Conservation (phyloP, 2,113 vertebrate species). For the Abramis brama region DNA sequence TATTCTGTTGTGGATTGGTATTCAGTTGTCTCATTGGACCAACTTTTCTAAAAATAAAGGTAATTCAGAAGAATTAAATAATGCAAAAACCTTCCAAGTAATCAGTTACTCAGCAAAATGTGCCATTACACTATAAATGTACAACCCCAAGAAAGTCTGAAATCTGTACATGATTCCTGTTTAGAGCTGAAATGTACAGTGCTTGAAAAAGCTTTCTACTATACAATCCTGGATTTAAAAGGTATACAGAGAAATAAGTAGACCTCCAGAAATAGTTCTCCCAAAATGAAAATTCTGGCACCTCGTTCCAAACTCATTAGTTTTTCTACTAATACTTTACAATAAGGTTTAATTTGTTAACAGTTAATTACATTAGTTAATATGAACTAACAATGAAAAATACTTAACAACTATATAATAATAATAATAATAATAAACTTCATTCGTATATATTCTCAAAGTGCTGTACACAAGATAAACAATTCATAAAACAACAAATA, state of each 20-base stretch:
- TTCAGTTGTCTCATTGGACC: not conserved
- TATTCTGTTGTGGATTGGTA: not conserved
- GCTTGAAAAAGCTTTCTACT: not conserved
- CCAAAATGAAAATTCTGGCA: not conserved
- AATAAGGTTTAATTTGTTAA: not conserved
- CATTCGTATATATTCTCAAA: no score
- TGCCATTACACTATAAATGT: not conserved
- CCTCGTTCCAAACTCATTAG: not conserved
- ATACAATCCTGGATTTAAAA: not conserved
- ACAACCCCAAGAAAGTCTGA: not conserved
- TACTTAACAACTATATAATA: no score
- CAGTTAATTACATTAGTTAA: not conserved
- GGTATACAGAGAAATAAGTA: not conserved
- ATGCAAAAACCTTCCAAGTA: not conserved
- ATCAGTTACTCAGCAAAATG: not conserved
- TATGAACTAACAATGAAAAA: not conserved
- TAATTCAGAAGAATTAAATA: not conserved
- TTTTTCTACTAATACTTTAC: not conserved
- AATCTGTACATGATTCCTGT: no score
- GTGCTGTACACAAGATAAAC: no score
- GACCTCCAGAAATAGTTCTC: not conserved
- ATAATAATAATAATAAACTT: no score
- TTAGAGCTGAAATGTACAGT: not conserved
- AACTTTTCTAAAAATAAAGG: slow-evolving; percentile 38
- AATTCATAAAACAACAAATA: no score